These are phyloP conservation scores for Sipha flava DNA, from an alignment of 1,140 invertebrate genomes.

Conservation along the genomic window DNA sequence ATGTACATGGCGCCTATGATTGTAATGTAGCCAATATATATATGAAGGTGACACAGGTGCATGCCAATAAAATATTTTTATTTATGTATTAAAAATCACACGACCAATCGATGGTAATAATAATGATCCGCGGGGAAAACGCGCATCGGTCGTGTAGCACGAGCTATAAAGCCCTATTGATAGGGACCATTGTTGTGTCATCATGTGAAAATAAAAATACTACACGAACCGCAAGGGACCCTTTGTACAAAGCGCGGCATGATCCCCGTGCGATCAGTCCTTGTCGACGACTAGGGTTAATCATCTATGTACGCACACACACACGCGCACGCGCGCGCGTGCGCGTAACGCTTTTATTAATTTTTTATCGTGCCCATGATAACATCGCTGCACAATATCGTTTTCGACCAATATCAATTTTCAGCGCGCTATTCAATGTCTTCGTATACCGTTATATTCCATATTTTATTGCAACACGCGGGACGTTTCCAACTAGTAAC, in stretches of 20 bases:
- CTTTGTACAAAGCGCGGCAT: neutral
- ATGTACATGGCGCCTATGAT: too few relatives aligned
- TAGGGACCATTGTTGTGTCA: neutral
- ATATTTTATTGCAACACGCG: too few relatives aligned
- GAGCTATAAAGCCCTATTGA: neutral
- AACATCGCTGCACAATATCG: too few relatives aligned
- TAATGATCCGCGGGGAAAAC: neutral
- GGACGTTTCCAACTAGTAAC: too few relatives aligned
- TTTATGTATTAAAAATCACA: neutral
- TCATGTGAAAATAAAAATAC: slow-evolving; percentile 10
- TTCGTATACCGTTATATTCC: too few relatives aligned
- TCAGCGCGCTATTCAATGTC: too few relatives aligned
- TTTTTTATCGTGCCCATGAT: too few relatives aligned
- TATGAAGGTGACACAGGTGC: too few relatives aligned
- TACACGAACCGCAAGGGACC: slow-evolving; percentile 14
- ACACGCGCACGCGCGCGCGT: too few relatives aligned
- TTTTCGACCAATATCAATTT: too few relatives aligned
- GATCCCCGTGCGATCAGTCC: neutral
- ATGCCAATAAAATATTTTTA: neutral
- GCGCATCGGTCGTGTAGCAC: neutral
- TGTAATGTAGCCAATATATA: too few relatives aligned
- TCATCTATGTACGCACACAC: neutral
- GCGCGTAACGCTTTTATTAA: neutral
- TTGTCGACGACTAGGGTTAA: neutral
- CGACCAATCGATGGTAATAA: neutral